Conservation (phyloP, 2,888 invertebrate species). For the Linnaemya vulpina region DNA sequence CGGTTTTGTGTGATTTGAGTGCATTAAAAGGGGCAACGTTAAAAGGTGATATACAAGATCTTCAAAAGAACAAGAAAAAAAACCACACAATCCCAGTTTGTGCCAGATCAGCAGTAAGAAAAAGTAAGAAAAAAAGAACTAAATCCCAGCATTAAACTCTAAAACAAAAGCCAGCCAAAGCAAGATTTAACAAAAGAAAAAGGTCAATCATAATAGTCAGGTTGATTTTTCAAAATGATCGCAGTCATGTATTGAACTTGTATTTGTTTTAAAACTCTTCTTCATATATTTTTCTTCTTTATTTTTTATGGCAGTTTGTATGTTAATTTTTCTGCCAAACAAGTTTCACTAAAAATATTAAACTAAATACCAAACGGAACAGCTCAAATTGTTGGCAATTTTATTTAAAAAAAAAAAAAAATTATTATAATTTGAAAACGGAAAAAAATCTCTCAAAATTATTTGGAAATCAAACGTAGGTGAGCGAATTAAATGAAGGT, state of each 20-base stretch:
- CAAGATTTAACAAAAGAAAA: slow-evolving; percentile 56
- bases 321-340: slow-evolving; percentile 65
- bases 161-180: slow-evolving; percentile 51
- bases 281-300: slow-evolving; percentile 1
- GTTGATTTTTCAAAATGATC: slow-evolving; percentile 49
- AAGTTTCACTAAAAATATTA: slow-evolving; percentile 25
- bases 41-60: slow-evolving; percentile 69
- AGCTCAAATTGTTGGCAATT: slow-evolving; percentile 41
- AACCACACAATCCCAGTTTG: slow-evolving; percentile 28
- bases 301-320: slow-evolving; percentile 57
- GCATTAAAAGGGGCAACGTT: slow-evolving; percentile 42
- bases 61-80: too few relatives aligned
- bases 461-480: slow-evolving; percentile 67
- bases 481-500: slow-evolving; percentile 80
- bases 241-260: slow-evolving; percentile 61
- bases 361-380: slow-evolving; percentile 36
- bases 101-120: slow-evolving; percentile 16
- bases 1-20: slow-evolving; percentile 6
- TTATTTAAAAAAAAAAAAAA: not conserved
- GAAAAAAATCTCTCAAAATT: slow-evolving; percentile 6
- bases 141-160: not conserved
- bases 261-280: slow-evolving; percentile 49
- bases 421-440: not conserved
- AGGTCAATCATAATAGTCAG: slow-evolving; percentile 72
- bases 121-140: not conserved